Base-by-base conservation (phyloP, 2,113 vertebrate species). In the Strix uralensis region DNA sequence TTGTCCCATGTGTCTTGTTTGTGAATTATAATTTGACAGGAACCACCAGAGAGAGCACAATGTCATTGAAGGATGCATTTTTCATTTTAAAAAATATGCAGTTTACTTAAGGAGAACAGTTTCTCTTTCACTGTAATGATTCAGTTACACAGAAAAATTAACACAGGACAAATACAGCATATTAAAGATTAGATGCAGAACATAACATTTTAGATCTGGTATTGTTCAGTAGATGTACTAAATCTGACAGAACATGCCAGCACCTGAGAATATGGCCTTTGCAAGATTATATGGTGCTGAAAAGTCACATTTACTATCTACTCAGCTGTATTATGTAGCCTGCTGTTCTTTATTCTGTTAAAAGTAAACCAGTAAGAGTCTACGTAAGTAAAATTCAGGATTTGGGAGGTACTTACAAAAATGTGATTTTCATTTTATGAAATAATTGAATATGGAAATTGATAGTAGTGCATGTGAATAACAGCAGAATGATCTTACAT, bases 1-100 rank as follows among this genome's bases (percentile, higher is more conserved):
- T 49, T 58, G 59, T 21, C 32, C 20, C 7, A 11, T 0, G 2
- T 32, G 22, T 86, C 47, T 44, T 40, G 7, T 75, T 52, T 0
- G 0, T 20, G 11, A 44, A 11, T 55, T 65, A 27, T 5, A 51
- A 59, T 59, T 81, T 73, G 25, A 34, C 16, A 78, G 40, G 42
- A 88, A 38, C 8, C 20, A 86, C 15, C n/a, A 49, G 19, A 58
- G 19, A 63, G 16, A 75, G 3, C 11, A 59, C 15, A 42, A 6
- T 18, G 10, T 7, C 17, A 34, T 42, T 15, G 25, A 82, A 47
- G 14, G 30, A 63, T 70, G 7, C 25, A 18, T 52, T 59, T 77
- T 71, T 15, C 8, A 17, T 55, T 38, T 59, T 2, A 3, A 3
- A 36, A 69, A 81, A 66, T 47, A 11, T 11, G 7, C 4, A 40